These are phyloP conservation scores for Cabera pusaria DNA, from an alignment of 2,888 invertebrate species.

Conservation along the genomic window DNA sequence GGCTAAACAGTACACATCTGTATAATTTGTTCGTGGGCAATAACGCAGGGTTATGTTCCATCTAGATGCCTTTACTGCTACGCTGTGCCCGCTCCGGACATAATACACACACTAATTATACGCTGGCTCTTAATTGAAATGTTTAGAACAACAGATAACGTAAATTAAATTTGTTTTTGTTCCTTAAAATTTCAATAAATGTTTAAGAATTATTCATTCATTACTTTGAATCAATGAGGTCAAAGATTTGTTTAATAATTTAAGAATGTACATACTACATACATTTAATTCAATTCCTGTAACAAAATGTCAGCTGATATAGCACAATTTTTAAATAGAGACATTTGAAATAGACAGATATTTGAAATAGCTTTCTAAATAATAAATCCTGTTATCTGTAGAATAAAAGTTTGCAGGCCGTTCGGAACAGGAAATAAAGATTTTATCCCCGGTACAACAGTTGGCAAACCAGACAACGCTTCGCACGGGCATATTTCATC, in stretches of 20 bases:
- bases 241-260: no score
- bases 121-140: neutral
- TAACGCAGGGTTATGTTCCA: constrained; percentile 3
- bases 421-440: constrained; percentile 22
- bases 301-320: no score
- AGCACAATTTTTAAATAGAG: no score
- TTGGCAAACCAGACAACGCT: constrained; percentile 17
- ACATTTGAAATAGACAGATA: no score
- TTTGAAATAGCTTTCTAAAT: constrained; percentile 4
- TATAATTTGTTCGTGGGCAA: neutral
- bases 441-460: constrained; percentile 24
- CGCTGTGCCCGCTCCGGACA: constrained; percentile 26
- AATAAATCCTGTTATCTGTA: constrained; percentile 17
- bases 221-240: no score
- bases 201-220: no score
- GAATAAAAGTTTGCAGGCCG: constrained; percentile 19
- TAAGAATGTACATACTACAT: no score
- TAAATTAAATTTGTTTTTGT: no score
- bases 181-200: no score
- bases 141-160: no score
- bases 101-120: constrained; percentile 33
- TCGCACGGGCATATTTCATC: constrained; percentile 35
- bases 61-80: neutral
- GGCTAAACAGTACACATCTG: no score
- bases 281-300: no score